Conservation (phyloP, 2,888 invertebrate genomes). For the Lordiphosa andalusiaca region DNA sequence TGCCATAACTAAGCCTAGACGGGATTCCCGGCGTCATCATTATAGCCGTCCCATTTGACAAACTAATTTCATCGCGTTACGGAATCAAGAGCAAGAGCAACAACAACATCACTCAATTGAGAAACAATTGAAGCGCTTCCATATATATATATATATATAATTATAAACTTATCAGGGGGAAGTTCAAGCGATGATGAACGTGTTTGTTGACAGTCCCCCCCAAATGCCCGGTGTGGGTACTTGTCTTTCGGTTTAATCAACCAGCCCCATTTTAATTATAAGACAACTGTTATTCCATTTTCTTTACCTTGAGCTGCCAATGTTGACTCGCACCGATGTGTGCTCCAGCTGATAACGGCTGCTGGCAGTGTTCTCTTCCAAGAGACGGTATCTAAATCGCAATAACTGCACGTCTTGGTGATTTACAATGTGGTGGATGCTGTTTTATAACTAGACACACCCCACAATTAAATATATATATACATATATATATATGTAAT, state of each 20-base stretch:
- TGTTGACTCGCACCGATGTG: constrained; percentile 20
- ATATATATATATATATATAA: constrained; percentile 28
- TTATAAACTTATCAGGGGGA: constrained; percentile 17
- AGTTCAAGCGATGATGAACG: not conserved
- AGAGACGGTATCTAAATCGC: constrained; percentile 26
- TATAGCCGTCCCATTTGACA: constrained; percentile 43
- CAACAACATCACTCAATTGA: constrained; percentile 47
- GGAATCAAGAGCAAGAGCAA: constrained; percentile 24
- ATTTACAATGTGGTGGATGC: constrained; percentile 29
- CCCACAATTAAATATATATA: constrained; percentile 1
- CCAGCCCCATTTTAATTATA: constrained; percentile 28
- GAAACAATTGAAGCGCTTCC: constrained; percentile 43
- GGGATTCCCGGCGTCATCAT: constrained; percentile 68
- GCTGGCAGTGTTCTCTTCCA: constrained; percentile 11
- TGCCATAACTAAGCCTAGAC: constrained; percentile 52
- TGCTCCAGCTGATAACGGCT: constrained; percentile 4
- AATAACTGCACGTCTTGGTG: constrained; percentile 11
- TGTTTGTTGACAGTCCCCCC: not conserved
- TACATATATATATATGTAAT: not conserved
- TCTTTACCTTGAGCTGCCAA: constrained; percentile 24
- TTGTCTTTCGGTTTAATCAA: not conserved
- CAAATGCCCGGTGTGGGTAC: not conserved
- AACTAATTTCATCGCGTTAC: constrained; percentile 28
- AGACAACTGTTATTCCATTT: constrained; percentile 4
- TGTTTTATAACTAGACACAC: constrained; percentile 6